Percentiles rank a stretch among this genome's conserved stretches.
These are phyloP conservation scores for Natrix natrix DNA, from an alignment of 2,797 vertebrate genomes.

Conservation along the genomic window DNA sequence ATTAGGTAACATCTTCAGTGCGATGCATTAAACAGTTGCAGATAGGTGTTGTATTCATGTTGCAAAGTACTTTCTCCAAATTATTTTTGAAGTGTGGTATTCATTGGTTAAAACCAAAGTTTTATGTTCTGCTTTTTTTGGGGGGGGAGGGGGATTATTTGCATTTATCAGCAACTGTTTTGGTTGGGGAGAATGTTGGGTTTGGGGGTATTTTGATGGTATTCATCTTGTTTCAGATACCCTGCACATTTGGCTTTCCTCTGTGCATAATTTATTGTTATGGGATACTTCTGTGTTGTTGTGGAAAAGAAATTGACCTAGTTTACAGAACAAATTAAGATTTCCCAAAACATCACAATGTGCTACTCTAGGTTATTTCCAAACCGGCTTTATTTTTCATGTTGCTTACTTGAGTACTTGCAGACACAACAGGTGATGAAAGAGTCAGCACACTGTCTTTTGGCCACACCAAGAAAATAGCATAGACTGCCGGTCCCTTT, in stretches of 20 bases:
- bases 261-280: not conserved
- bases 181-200: not conserved
- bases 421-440: constrained; percentile 70
- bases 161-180: not conserved
- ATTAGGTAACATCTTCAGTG: not conserved
- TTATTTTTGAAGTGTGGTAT: not conserved
- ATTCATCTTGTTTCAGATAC: not conserved
- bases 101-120: not conserved
- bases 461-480: constrained; percentile 80
- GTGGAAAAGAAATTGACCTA: too few species aligned
- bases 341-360: not conserved
- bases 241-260: not conserved
- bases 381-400: not conserved
- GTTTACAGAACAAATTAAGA: not conserved
- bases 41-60: not conserved
- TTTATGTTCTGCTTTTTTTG: not conserved
- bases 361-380: not conserved
- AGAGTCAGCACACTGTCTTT: constrained; percentile 68
- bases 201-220: not conserved
- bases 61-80: not conserved
- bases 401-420: constrained; percentile 75
- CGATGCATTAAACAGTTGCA: not conserved
- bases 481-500: constrained; percentile 78
- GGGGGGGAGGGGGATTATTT: not conserved
- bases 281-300: not conserved